These are phyloP conservation scores for Corynorhinus townsendii DNA, from an alignment of 2,113 vertebrate species.

Conservation along the genomic window DNA sequence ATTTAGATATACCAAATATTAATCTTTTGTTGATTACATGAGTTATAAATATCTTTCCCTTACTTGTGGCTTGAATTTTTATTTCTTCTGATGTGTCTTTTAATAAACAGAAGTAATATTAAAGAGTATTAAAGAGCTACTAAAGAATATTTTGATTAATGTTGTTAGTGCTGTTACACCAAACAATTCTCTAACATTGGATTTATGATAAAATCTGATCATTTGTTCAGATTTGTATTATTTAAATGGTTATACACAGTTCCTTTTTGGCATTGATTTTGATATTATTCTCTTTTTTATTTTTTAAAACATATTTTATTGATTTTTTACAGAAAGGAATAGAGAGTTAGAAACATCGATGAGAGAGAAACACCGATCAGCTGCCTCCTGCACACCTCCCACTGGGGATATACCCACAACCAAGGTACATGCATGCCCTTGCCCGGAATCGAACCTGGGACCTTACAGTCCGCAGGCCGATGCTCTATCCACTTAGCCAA, in stretches of 20 bases:
- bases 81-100: constrained; percentile 28
- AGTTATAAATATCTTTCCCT: neutral
- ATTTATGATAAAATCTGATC: neutral
- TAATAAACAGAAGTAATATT: constrained; percentile 14
- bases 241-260: neutral
- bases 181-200: neutral
- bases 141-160: constrained; percentile 33
- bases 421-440: no score
- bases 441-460: no score
- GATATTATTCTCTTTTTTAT: neutral
- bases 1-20: neutral
- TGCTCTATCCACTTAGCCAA: no score
- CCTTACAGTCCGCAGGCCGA: no score
- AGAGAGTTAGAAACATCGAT: no score
- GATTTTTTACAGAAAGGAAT: no score
- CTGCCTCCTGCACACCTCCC: no score
- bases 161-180: neutral
- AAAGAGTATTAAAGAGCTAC: neutral
- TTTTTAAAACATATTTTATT: no score
- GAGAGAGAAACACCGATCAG: no score
- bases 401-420: no score
- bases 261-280: neutral
- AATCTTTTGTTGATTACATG: neutral
- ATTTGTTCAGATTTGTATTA: neutral
- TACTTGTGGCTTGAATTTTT: neutral